Base-by-base conservation (phyloP, 2,888 invertebrate species). In the Drosophila siamana region DNA sequence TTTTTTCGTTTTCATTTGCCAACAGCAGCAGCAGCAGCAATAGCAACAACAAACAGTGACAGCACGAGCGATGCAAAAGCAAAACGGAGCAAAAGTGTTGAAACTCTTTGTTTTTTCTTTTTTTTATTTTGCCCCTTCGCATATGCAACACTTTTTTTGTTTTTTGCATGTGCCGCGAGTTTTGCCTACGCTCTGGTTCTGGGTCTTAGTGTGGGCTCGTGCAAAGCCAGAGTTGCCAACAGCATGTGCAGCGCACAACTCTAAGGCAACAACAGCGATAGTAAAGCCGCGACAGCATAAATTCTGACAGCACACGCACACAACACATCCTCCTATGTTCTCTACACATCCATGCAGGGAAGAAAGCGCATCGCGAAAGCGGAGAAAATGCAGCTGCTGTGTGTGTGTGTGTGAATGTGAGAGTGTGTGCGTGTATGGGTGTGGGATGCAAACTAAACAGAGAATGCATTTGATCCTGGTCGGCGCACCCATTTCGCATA, bases 1-100 rank as follows among this genome's bases (percentile, higher is more conserved):
- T 86, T 88, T 89, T 83, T 85, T 89, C 83, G 69, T 85, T 89
- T 85, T 81, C 80, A 86, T 87, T 81, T 82, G 67, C 70, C 60
- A 62, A 8, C 47, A 51, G 48, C 68, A 51, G 48, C 68, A 69
- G 47, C 50, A 60, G 38, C 54, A 70, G 61, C 64, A 71, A 47
- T 44, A 62, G 41, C 15, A 51, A 9, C 57, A 64, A 54, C 69
- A 69, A 64, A 54, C 69, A 69, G 52, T 47, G 55, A 55, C 51
- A 66, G 61, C 59, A 67, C 57, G 48, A 51, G 47, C 38, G 24
- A 15, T 28, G 19, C 65, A 72, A 46, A 11, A 57, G 19, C 30
- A 16, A 24, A 43, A n/a, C 62, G 30, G 16, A 56, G 65, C 64
- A 56, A 63, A 86, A 76, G 78, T 76, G 56, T 63, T 68, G 56